phyloP scores from a whole-genome alignment of 2,888 invertebrate species.

The Orthonychiurus folsomi region DNA sequence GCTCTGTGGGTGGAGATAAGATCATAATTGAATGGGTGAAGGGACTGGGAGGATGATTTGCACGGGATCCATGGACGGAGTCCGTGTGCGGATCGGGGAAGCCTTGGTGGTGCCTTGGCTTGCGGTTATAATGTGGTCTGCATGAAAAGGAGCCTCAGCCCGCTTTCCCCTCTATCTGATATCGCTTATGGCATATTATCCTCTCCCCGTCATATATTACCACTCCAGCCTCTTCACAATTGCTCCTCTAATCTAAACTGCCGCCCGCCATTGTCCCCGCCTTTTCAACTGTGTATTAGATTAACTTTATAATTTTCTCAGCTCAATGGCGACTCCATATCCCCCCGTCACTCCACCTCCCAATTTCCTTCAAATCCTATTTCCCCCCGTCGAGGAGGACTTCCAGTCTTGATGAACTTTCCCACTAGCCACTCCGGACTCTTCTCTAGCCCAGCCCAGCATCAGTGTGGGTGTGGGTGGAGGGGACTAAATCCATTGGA shows the following conservation, averaged over 20 bases:
- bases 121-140: constrained; percentile 36
- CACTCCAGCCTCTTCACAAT: constrained; percentile 30
- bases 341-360: constrained; percentile 24
- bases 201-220: constrained; percentile 31
- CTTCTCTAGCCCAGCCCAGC: neutral
- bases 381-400: constrained; percentile 12
- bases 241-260: constrained; percentile 36
- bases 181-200: constrained; percentile 33
- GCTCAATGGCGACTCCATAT: constrained; percentile 30
- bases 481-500: constrained; percentile 17
- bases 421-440: neutral
- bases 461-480: too few relatives aligned
- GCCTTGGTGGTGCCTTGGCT: constrained; percentile 21
- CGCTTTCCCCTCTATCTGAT: constrained; percentile 23
- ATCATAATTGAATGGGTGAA: constrained; percentile 36
- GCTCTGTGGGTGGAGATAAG: constrained; percentile 30
- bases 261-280: constrained; percentile 33
- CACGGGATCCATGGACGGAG: constrained; percentile 20
- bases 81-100: neutral
- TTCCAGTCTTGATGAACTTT: constrained; percentile 2
- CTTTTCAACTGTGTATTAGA: constrained; percentile 38
- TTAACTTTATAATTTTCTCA: constrained; percentile 40
- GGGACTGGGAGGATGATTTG: constrained; percentile 31
- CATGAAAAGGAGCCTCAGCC: constrained; percentile 31
- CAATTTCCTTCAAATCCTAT: constrained; percentile 34